Evolutionary conservation across 2,797 vertebrate species (phyloP).

Genomic region (Cetoscarus ocellatus): DNA sequence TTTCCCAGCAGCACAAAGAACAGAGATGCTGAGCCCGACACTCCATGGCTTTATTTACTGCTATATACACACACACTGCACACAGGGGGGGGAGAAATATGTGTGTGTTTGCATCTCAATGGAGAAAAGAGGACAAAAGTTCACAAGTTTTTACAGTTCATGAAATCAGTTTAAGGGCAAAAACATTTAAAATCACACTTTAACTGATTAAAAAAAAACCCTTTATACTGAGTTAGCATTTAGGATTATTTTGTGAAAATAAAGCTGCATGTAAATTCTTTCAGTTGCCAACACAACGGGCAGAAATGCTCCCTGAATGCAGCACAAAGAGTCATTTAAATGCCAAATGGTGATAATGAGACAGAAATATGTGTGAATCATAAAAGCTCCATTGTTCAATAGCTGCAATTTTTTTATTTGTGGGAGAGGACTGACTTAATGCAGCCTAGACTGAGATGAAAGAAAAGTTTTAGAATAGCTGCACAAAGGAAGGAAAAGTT

Average conservation of each 20-base stretch:
- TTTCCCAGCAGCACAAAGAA: constrained; percentile 65
- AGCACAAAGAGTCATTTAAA: constrained; percentile 4
- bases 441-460: background rate
- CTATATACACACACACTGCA: background rate
- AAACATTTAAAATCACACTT: background rate
- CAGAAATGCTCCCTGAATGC: background rate
- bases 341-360: constrained; percentile 3
- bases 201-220: no score
- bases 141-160: constrained; percentile 1
- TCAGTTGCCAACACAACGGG: background rate
- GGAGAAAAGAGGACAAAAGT: background rate
- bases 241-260: constrained; percentile 1
- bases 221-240: background rate
- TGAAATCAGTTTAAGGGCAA: background rate
- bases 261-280: background rate
- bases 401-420: background rate
- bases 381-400: constrained; percentile 3
- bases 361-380: background rate
- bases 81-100: background rate
- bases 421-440: background rate
- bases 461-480: background rate
- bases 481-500: background rate
- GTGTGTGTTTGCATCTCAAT: constrained; percentile 22
- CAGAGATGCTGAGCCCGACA: constrained; percentile 67
- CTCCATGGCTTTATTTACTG: constrained; percentile 59